A percentile compares a stretch with the other conserved stretches of the same genome.
Evolutionary conservation across 2,797 vertebrate species (phyloP).

Genomic region (Tokudaia tokunoshimensis): DNA sequence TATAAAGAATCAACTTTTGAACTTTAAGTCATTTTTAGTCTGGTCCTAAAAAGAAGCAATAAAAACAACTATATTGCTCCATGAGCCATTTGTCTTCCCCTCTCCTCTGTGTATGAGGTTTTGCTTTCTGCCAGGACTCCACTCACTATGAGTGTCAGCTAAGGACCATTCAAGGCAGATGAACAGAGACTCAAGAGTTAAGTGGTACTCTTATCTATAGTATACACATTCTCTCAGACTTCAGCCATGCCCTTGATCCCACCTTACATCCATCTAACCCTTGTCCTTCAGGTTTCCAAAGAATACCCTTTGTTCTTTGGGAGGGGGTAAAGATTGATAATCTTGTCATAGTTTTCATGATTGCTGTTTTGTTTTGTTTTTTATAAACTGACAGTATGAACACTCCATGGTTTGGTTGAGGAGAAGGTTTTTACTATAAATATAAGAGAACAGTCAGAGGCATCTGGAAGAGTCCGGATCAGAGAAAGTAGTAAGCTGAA

Average conservation of each 20-base stretch:
- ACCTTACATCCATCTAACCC: background rate
- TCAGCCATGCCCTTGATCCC: background rate
- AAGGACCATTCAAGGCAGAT: background rate
- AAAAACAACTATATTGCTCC: constrained; percentile 17
- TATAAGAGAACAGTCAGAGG: background rate
- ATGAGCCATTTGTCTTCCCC: constrained; percentile 4
- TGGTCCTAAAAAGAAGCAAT: constrained; percentile 25
- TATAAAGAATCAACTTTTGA: constrained; percentile 66
- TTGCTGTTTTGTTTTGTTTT: background rate
- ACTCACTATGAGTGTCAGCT: background rate
- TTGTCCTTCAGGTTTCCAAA: background rate
- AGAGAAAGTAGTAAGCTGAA: background rate
- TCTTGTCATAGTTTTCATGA: background rate
- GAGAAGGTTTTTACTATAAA: background rate
- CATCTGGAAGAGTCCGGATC: background rate
- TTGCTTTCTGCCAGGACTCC: background rate
- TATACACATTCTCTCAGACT: background rate
- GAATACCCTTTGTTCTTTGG: background rate
- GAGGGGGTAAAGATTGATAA: background rate
- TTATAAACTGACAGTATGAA: background rate
- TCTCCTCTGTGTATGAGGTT: background rate
- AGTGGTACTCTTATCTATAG: background rate
- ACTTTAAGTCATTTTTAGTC: constrained; percentile 68
- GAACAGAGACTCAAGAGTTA: background rate
- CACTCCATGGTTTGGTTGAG: background rate